Evolutionary conservation across 1,140 invertebrate genomes (phyloP).

Genomic region (Heterodera carotae): DNA sequence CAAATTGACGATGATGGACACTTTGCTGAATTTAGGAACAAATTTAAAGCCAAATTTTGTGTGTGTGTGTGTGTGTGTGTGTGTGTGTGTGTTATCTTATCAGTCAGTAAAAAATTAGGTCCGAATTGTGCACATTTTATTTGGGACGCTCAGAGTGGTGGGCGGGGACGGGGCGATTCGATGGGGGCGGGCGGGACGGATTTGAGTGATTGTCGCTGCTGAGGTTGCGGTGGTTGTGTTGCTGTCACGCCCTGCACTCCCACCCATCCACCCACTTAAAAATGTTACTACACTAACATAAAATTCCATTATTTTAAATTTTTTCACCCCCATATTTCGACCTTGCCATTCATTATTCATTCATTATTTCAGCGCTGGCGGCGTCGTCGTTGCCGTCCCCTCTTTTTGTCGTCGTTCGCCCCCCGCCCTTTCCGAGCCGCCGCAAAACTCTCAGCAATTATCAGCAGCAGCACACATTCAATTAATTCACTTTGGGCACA

Average conservation of each 20-base stretch:
- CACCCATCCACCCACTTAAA: neutral
- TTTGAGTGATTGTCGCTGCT: neutral
- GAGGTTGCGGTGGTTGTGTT: neutral
- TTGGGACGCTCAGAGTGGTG: neutral
- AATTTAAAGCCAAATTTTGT: neutral
- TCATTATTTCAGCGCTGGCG: too few relatives aligned
- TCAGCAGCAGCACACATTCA: too few relatives aligned
- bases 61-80: too few relatives aligned
- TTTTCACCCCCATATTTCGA: neutral
- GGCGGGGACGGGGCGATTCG: neutral
- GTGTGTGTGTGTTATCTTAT: neutral
- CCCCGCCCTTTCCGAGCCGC: too few relatives aligned
- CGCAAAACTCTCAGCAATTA: too few relatives aligned
- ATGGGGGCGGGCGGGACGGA: too few relatives aligned
- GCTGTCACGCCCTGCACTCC: neutral
- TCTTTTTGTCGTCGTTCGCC: too few relatives aligned
- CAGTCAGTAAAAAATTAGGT: neutral
- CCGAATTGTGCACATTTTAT: neutral
- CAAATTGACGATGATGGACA: neutral
- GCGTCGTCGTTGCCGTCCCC: too few relatives aligned
- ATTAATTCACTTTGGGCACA: too few relatives aligned
- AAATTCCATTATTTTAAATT: neutral
- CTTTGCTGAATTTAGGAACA: neutral
- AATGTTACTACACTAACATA: neutral
- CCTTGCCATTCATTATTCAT: neutral